A percentile compares a stretch with the other conserved stretches of the same genome.
phyloP scores from a whole-genome alignment of 2,113 vertebrate species.

The Nyctibius bracteatus region DNA sequence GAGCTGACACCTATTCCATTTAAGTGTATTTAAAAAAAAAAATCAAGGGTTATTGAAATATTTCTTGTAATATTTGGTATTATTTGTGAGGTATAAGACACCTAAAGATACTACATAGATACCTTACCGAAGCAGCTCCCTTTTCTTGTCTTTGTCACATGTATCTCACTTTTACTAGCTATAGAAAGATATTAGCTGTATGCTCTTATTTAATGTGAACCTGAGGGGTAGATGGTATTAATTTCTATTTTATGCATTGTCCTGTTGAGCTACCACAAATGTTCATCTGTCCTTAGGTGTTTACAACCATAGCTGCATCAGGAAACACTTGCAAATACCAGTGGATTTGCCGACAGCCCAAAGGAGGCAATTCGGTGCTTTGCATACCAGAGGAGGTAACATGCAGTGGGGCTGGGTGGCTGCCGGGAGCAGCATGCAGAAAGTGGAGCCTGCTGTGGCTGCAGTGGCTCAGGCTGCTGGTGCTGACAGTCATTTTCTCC shows the following conservation, averaged over 20 bases:
- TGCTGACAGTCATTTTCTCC: background rate
- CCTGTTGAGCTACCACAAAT: background rate
- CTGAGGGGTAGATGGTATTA: background rate
- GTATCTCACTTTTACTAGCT: background rate
- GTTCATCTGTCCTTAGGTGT: background rate
- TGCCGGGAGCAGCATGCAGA: background rate
- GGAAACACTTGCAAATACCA: background rate
- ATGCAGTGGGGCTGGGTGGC: background rate
- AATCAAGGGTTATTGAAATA: background rate
- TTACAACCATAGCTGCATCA: background rate
- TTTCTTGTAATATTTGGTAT: background rate
- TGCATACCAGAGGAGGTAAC: background rate
- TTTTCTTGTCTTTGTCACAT: background rate
- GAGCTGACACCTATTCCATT: background rate
- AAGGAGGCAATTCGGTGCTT: background rate
- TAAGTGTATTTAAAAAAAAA: background rate
- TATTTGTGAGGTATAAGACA: background rate
- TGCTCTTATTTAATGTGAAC: background rate
- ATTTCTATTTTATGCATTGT: background rate
- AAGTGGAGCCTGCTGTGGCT: background rate
- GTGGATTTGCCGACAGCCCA: background rate
- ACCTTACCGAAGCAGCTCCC: background rate
- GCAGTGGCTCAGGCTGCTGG: background rate
- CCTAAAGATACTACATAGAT: background rate
- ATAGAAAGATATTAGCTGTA: background rate